Evolutionary conservation across 2,113 vertebrate genomes (phyloP).

Genomic region (Micronisus gabar): DNA sequence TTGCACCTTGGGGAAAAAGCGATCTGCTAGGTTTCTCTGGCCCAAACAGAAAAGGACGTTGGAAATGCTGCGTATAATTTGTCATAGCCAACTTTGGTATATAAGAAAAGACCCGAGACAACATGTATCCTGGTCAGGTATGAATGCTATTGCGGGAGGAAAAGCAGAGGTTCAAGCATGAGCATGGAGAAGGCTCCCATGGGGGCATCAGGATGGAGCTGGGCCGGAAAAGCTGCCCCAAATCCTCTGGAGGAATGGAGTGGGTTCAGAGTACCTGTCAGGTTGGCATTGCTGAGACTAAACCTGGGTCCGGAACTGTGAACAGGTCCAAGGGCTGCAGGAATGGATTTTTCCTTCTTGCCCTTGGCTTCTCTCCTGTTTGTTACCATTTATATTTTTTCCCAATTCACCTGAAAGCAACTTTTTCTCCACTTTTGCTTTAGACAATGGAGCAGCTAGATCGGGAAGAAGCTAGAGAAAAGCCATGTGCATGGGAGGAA

Average conservation of each 20-base stretch:
- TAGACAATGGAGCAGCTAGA: neutral
- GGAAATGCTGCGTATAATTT: neutral
- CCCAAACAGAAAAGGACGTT: neutral
- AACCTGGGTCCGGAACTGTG: neutral
- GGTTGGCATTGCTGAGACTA: neutral
- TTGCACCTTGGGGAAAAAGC: neutral
- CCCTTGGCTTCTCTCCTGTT: neutral
- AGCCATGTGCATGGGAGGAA: neutral
- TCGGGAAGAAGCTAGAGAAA: neutral
- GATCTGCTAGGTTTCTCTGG: neutral
- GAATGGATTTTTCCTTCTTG: neutral
- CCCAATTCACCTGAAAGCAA: neutral
- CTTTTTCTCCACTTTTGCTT: neutral
- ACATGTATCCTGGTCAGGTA: neutral
- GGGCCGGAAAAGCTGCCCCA: neutral
- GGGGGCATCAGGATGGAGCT: neutral
- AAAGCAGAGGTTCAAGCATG: neutral
- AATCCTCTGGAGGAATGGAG: neutral
- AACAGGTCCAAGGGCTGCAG: neutral
- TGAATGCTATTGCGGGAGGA: neutral
- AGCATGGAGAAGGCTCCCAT: neutral
- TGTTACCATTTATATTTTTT: neutral
- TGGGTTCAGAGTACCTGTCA: neutral
- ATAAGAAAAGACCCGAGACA: neutral
- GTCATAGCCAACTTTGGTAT: neutral